Conservation (phyloP, 2,888 invertebrate genomes). For the Polia nebulosa region DNA sequence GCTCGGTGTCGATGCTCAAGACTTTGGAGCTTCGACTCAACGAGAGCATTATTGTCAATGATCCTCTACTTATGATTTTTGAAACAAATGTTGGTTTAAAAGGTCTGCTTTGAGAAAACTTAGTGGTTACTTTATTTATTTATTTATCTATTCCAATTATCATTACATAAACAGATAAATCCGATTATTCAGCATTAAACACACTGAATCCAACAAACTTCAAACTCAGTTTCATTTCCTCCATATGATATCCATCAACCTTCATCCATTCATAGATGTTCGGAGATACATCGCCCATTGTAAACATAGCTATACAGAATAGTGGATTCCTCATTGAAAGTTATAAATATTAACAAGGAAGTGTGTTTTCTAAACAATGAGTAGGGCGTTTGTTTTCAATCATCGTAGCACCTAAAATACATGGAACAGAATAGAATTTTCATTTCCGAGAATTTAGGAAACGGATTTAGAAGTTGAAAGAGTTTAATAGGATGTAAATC, state of each 20-base stretch:
- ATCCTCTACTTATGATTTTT: too few relatives aligned
- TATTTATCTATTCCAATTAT: background rate
- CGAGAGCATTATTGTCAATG: too few relatives aligned
- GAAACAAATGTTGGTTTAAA: slow-evolving; percentile 2
- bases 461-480: slow-evolving; percentile 27
- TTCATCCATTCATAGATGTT: slow-evolving; percentile 49
- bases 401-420: slow-evolving; percentile 33
- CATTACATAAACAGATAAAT: background rate
- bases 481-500: background rate
- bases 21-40: too few relatives aligned
- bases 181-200: slow-evolving; percentile 5
- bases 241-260: slow-evolving; percentile 50
- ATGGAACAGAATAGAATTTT: slow-evolving; percentile 23
- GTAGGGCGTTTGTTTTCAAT: slow-evolving; percentile 32
- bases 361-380: slow-evolving; percentile 49
- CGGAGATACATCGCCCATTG: slow-evolving; percentile 32
- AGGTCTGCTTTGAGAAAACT: background rate
- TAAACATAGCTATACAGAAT: slow-evolving; percentile 42
- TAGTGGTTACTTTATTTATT: background rate
- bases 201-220: slow-evolving; percentile 8
- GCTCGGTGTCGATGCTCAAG: too few relatives aligned
- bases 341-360: slow-evolving; percentile 53
- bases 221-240: slow-evolving; percentile 13
- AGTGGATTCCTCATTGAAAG: slow-evolving; percentile 24
- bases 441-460: slow-evolving; percentile 38